These are phyloP conservation scores for Eupithecia subumbrata DNA, from an alignment of 2,888 invertebrate genomes.

Conservation along the genomic window DNA sequence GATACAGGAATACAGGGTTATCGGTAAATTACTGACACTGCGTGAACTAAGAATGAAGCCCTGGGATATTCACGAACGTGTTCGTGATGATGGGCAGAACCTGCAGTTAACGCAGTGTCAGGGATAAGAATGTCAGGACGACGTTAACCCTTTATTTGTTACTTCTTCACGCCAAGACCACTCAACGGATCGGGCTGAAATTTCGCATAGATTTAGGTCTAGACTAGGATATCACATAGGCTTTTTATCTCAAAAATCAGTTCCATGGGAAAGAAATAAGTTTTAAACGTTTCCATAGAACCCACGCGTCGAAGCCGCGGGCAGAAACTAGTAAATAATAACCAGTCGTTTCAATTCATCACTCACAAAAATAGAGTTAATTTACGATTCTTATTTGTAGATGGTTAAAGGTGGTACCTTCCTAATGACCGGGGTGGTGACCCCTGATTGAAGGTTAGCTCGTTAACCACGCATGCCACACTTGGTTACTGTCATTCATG, in stretches of 20 bases:
- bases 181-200: not conserved
- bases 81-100: too few relatives aligned
- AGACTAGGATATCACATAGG: not conserved
- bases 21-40: too few relatives aligned
- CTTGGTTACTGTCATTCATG: not conserved
- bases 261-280: not conserved
- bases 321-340: not conserved
- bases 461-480: not conserved
- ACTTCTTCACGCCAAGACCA: not conserved
- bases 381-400: not conserved
- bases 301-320: too few relatives aligned
- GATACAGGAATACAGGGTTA: too few relatives aligned
- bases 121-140: too few relatives aligned
- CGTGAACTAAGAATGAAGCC: too few relatives aligned
- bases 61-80: too few relatives aligned
- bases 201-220: not conserved
- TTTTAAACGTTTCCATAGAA: not conserved
- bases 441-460: slow-evolving; percentile 2
- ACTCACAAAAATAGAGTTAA: not conserved
- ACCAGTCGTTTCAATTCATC: not conserved
- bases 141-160: too few relatives aligned
- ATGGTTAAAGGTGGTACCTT: not conserved
- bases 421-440: not conserved
- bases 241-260: not conserved
- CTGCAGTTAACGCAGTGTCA: too few relatives aligned